Percentiles rank a stretch among this genome's conserved stretches.
phyloP scores from a whole-genome alignment of 2,888 invertebrate species.

The Clitarchus hookeri region DNA sequence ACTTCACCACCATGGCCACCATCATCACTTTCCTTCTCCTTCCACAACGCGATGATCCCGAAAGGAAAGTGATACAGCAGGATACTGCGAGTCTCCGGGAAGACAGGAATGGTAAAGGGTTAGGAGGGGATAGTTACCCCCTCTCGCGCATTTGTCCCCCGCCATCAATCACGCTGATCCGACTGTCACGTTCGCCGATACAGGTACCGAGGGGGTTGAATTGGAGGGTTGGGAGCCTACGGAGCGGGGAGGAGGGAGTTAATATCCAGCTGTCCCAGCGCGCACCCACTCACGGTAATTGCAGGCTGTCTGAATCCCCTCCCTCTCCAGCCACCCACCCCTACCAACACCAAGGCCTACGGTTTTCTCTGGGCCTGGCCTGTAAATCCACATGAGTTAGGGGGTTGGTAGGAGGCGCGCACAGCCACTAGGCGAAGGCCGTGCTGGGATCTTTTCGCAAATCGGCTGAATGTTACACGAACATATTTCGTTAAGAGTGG shows the following conservation, averaged over 20 bases:
- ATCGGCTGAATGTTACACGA: too few relatives aligned
- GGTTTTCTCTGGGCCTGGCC: neutral
- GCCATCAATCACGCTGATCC: slow-evolving; percentile 7
- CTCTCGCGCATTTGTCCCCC: neutral
- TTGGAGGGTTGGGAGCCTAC: neutral
- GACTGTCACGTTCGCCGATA: neutral
- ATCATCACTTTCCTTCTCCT: too few relatives aligned
- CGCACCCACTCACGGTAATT: slow-evolving; percentile 8
- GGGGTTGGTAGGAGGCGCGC: neutral
- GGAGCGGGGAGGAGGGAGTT: neutral
- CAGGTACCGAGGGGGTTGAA: neutral
- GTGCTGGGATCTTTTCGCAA: too few relatives aligned
- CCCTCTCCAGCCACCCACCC: neutral
- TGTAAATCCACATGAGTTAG: neutral
- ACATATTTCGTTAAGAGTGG: too few relatives aligned
- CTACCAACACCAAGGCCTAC: too few relatives aligned
- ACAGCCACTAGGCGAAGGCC: neutral
- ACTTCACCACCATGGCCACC: too few relatives aligned
- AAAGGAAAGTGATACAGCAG: neutral
- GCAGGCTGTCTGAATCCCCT: neutral
- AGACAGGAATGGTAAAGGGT: neutral
- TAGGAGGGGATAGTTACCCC: neutral
- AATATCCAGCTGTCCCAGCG: neutral
- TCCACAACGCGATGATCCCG: too few relatives aligned
- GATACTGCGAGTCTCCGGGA: neutral